phyloP scores from a whole-genome alignment of 2,797 vertebrate species.

The Sebastes taczanowskii region DNA sequence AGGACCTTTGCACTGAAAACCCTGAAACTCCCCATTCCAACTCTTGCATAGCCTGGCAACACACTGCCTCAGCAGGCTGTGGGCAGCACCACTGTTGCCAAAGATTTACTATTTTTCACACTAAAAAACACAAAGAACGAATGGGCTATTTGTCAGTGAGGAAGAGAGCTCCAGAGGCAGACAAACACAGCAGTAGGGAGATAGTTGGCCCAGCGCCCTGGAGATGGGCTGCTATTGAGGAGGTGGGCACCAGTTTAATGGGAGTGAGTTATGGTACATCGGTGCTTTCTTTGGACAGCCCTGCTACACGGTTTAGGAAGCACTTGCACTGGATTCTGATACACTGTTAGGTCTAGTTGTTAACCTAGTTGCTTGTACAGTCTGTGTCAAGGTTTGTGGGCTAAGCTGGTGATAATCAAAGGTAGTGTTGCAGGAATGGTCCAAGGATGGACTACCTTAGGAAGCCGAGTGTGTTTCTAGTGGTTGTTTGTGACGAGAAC shows the following conservation, averaged over 20 bases:
- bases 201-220: slow-evolving; percentile 57
- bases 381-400: background rate
- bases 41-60: slow-evolving; percentile 69
- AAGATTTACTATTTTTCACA: slow-evolving; percentile 67
- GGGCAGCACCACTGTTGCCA: slow-evolving; percentile 31
- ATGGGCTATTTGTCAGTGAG: slow-evolving; percentile 57
- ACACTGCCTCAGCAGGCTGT: slow-evolving; percentile 29
- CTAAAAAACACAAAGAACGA: slow-evolving; percentile 61
- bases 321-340: slow-evolving; percentile 1
- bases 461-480: background rate
- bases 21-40: slow-evolving; percentile 59
- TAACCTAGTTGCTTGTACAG: slow-evolving; percentile 1
- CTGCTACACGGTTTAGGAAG: slow-evolving; percentile 7
- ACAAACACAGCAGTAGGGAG: slow-evolving; percentile 49
- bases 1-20: slow-evolving; percentile 37
- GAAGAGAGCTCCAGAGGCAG: slow-evolving; percentile 39
- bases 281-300: slow-evolving; percentile 29
- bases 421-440: background rate
- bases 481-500: background rate
- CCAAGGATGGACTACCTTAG: background rate
- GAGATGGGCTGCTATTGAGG: slow-evolving; percentile 61
- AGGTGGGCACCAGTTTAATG: slow-evolving; percentile 33
- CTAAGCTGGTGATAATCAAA: slow-evolving; percentile 13
- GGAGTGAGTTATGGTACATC: slow-evolving; percentile 37
- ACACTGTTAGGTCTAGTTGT: background rate